Evolutionary conservation across 2,797 vertebrate genomes (phyloP), one percentile per base, ranked within the genome.

Genomic region (Yasuhikotakia modesta): DNA sequence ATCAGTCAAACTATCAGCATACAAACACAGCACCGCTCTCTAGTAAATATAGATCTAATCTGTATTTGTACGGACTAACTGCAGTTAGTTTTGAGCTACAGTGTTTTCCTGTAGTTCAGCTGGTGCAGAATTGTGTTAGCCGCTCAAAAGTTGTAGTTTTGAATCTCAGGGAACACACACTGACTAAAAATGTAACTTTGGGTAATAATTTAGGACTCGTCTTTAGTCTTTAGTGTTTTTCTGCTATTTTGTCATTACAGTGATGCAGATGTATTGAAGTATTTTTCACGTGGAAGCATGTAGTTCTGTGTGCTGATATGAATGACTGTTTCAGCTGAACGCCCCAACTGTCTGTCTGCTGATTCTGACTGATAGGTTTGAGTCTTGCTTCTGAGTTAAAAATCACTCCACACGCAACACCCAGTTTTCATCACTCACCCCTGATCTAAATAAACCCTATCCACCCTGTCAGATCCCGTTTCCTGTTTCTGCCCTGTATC

Each of bases 381-480:
- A 32, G 11, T 76, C 45, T 24, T 70, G 22, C 48, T 64, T 27
- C 65, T 65, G 58, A 65, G 68, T 21, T 68, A 58, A 83, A 84
- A 89, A 86, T 86, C 87, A 78, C 76, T 88, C 89, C 87, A 87
- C 88, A 75, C 24, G 10, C 43, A 55, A 39, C 1, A 22, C 45
- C 46, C 46, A 30, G 13, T 30, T 53, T 69, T 75, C 30, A 48
- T 65, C 52, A 35, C n/a, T 21, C 32, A 50, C 39, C 64, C 39
- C 57, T 70, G 27, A 30, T 24, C 65, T 8, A 69, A 52, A 77
- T 14, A 14, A 50, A 69, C 45, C 55, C 19, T 24, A 8, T 78
- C 57, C 45, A 24, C 13, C 45, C 48, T 50, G 32, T 65, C 35
- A 55, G n/a, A 39, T 24, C 19, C 12, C 32, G 2, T 32, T 39